Evolutionary conservation across 2,113 vertebrate species (phyloP), one percentile per base, ranked within the genome.

Genomic region (Monopterus albus): DNA sequence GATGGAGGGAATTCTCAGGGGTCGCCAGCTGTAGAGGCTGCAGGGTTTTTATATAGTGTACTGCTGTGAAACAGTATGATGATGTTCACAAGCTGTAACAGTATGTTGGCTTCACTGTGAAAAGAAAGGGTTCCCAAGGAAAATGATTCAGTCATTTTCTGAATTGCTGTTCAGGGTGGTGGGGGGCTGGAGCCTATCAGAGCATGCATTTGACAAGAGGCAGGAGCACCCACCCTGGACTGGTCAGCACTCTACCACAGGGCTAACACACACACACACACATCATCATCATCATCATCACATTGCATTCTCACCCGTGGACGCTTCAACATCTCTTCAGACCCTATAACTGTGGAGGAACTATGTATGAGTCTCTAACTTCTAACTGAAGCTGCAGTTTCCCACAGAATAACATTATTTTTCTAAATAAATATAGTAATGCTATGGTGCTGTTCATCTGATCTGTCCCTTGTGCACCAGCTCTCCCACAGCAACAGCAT

Each of bases 21-120:
- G 81, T 63, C 0, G 26, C 46, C 62, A 67, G 77, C 65, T 76
- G 75, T 55, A 61, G 31, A 21, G 60, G 21, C 40, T 26, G 65
- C 20, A 47, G 47, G 26, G 17, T 43, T 60, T 52, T 31, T 49
- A n/a, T 43, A 60, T 51, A 45, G n/a, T n/a, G n/a, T 2, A 46
- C 31, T 4, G 0, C 59, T 51, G 20, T 15, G 18, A 66, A 63
- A 63, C 15, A 31, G 29, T 31, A 5, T 31, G 29, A 11, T 13
- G 25, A 29, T 46, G 42, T 72, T 69, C 51, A 71, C 60, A 26
- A 45, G 58, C 13, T 51, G 53, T 28, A 59, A 45, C 59, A 74
- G 38, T 25, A 28, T 47, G 26, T 68, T 36, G 18, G 23, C 28
- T 56, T 47, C 14, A 2, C 40, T 50, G 21, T 35, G 28, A 64